phyloP scores from a whole-genome alignment of 2,113 vertebrate species.

The Pithys albifrons region DNA sequence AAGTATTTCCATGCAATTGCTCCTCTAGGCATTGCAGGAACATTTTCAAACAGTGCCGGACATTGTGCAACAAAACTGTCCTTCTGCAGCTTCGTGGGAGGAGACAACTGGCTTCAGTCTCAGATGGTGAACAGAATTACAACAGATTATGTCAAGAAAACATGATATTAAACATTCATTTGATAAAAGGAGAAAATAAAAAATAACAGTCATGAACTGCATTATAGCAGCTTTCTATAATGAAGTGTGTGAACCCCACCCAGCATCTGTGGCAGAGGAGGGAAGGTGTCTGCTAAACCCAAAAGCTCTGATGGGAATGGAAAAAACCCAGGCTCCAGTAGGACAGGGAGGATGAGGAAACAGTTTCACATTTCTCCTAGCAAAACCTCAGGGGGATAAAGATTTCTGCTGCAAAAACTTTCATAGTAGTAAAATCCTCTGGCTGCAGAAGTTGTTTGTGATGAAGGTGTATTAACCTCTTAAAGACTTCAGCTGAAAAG shows the following conservation, averaged over 20 bases:
- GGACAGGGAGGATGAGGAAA: slow-evolving; percentile 40
- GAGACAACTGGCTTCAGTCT: neutral
- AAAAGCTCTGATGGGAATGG: slow-evolving; percentile 29
- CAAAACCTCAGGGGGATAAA: slow-evolving; percentile 38
- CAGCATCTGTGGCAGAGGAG: slow-evolving; percentile 38
- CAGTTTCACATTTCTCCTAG: slow-evolving; percentile 56
- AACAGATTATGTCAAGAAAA: neutral
- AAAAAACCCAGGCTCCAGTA: slow-evolving; percentile 51
- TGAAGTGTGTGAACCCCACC: slow-evolving; percentile 51
- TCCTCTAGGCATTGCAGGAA: neutral
- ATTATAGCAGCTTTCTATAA: slow-evolving; percentile 28
- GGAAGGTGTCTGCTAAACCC: slow-evolving; percentile 38
- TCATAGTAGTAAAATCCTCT: slow-evolving; percentile 48
- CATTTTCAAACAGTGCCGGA: neutral
- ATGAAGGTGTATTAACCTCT: neutral
- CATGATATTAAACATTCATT: neutral
- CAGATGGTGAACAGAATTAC: neutral
- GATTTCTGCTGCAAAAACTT: slow-evolving; percentile 45
- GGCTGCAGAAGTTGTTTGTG: slow-evolving; percentile 60
- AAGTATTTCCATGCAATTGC: neutral
- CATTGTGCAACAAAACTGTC: neutral
- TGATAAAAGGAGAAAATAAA: neutral
- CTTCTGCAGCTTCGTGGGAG: neutral
- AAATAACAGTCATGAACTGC: neutral
- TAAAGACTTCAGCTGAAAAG: neutral